Base-by-base conservation (phyloP, 2,797 vertebrate genomes). In the Myiotriccus ornatus region DNA sequence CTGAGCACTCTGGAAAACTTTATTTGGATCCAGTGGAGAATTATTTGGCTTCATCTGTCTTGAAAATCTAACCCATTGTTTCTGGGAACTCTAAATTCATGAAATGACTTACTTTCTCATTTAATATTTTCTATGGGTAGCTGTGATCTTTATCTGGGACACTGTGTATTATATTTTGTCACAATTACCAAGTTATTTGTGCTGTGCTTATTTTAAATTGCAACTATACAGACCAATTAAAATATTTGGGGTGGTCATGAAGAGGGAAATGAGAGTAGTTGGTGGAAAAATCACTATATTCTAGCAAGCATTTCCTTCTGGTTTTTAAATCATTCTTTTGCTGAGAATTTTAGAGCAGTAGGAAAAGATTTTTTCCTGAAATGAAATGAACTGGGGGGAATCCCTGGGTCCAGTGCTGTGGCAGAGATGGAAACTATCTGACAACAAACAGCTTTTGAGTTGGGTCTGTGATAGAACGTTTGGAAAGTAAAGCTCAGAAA, bases 131-230 rank as follows among this genome's bases (percentile, higher is more conserved):
- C 41, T 93, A 9, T 94, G 93, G 78, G 92, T 90, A 44, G 84
- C 89, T 71, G 75, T 90, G 96, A 95, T 96, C 84, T 94, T 95
- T 96, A 97, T 96, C 96, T 96, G 46, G 43, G 62, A 65, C 41
- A 9, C 81, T 93, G 78, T 68, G 65, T 95, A 65, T 93, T 94
- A n/a, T 83, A 55, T 91, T 92, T 93, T 86, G 93, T 93, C 69
- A 32, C 81, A 90, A 84, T 95, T 94, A 79, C 3, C 9, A 41
- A 90, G 81, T 92, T 96, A 76, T 84, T 95, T 93, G 68, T 82
- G 67, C 84, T 82, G 63, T 65, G 74, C 80, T 92, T 94, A 88
- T 93, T 96, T 95, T 93, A 78, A 95, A 90, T 91, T 57, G 80
- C 81, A 81, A 49, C 39, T 73, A 1, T 70, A 49, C 70, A 84